Percentiles rank a stretch among this genome's conserved stretches.
Evolutionary conservation across 2,888 invertebrate genomes (phyloP).

Genomic region (Mythimna ferrago): DNA sequence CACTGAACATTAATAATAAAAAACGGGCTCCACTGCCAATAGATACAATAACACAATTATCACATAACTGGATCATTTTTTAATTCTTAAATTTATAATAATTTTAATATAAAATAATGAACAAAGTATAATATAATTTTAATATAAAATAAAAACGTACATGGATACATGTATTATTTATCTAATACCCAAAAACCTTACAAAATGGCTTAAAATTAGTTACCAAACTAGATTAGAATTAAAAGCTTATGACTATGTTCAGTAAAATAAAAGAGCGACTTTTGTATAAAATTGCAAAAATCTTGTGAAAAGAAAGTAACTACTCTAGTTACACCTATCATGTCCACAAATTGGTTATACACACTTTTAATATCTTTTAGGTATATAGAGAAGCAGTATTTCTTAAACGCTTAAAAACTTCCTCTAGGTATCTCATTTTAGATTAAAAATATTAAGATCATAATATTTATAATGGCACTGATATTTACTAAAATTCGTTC

Average conservation of each 20-base stretch:
- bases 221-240: constrained; percentile 65
- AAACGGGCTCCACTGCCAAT: constrained; percentile 12
- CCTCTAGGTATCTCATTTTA: constrained; percentile 6
- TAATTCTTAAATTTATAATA: constrained; percentile 9
- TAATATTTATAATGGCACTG: constrained; percentile 42
- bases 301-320: constrained; percentile 31
- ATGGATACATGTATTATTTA: constrained; percentile 51
- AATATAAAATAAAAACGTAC: constrained; percentile 29
- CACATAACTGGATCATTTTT: constrained; percentile 1
- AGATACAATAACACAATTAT: constrained; percentile 8
- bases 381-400: constrained; percentile 23
- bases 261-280: constrained; percentile 29
- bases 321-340: constrained; percentile 24
- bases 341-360: constrained; percentile 45
- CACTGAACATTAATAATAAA: constrained; percentile 36
- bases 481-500: constrained; percentile 35
- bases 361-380: constrained; percentile 8
- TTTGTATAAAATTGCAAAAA: constrained; percentile 70
- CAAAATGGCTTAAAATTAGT: constrained; percentile 62
- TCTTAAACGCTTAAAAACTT: constrained; percentile 5
- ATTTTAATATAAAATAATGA: constrained; percentile 42
- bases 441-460: constrained; percentile 14
- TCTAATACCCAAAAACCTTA: constrained; percentile 71
- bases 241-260: constrained; percentile 60
- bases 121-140: constrained; percentile 29